Percentiles rank a stretch among this genome's conserved stretches.
Conservation (phyloP, 2,113 vertebrate genomes). For the Pteronura brasiliensis region DNA sequence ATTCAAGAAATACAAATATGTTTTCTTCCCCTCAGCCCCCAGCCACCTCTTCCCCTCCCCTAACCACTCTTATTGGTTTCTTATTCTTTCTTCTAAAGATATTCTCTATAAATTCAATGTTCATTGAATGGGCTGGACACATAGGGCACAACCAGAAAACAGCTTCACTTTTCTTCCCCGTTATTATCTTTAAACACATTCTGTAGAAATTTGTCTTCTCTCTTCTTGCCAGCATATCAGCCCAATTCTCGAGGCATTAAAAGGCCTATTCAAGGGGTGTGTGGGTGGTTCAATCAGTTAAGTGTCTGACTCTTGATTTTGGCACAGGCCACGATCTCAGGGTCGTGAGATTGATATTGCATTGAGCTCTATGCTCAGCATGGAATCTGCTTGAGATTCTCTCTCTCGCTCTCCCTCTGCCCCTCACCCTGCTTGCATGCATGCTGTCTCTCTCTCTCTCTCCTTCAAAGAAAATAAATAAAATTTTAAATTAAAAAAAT, state of each 20-base stretch:
- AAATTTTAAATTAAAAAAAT: background rate
- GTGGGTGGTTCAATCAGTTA: background rate
- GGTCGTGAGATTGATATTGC: fast-evolving
- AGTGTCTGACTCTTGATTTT: background rate
- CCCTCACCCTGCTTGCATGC: no score
- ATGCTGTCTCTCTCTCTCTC: no score
- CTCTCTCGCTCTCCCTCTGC: background rate
- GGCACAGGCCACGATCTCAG: background rate
- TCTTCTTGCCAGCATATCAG: background rate
- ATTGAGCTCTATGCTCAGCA: background rate
- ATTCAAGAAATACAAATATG: background rate
- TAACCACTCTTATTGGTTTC: background rate
- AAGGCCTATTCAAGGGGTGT: background rate
- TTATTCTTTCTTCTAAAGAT: background rate
- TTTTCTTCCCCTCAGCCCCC: background rate
- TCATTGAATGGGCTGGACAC: background rate
- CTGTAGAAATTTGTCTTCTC: background rate
- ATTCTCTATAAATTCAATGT: background rate
- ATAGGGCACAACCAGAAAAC: background rate
- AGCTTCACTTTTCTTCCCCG: background rate
- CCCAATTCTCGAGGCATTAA: background rate
- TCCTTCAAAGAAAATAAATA: background rate
- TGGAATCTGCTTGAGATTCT: background rate
- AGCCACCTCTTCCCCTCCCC: background rate
- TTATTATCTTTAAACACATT: background rate